Base-by-base conservation (phyloP, 2,888 invertebrate genomes). In the Drosophila mayaguana region DNA sequence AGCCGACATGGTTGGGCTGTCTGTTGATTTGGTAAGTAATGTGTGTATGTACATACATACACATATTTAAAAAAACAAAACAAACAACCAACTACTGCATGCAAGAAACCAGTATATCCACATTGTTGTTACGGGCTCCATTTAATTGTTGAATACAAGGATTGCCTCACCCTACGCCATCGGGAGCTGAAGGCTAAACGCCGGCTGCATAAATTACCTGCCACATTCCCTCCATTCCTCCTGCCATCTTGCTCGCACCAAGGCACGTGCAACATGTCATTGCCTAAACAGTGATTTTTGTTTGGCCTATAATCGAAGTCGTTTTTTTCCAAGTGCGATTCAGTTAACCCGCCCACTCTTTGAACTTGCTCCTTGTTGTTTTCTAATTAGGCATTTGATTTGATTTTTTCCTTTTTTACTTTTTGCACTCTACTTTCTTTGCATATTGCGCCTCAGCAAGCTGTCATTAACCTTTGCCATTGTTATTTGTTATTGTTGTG, bases 1-100 rank as follows among this genome's bases (percentile, higher is more conserved):
- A 70, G 94, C 96, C 38, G 95, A 94, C 83, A 93, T 94, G 90
- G 93, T 95, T 80, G 96, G 96, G 73, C 94, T 97, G 79, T 96
- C 96, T 59, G 94, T 97, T 89, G 97, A 97, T 93, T 94, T 96
- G 94, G 97, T 97, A 94, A 95, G 95, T 67, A 34, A 38, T 55
- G 7, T 53, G 3, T 20, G 11, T 43, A 6, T 32, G 8, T 57
- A 38, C 25, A 16, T 25, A 9, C 32, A 50, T 59, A 14, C 28
- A 22, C 36, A 8, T 56, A 25, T 56, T 25, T 12, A 14, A 9
- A 16, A 50, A 50, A 43, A 12, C 2, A 20, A 43, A 20, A 43
- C 5, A 43, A 6, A 43, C n/a, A 38, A 38, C 14, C 36, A 40
- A n/a, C n/a, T 18, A n/a, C 40, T 56, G n/a, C 16, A 22, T n/a